Conservation (phyloP, 2,113 vertebrate species). For the Leuciscus idus region DNA sequence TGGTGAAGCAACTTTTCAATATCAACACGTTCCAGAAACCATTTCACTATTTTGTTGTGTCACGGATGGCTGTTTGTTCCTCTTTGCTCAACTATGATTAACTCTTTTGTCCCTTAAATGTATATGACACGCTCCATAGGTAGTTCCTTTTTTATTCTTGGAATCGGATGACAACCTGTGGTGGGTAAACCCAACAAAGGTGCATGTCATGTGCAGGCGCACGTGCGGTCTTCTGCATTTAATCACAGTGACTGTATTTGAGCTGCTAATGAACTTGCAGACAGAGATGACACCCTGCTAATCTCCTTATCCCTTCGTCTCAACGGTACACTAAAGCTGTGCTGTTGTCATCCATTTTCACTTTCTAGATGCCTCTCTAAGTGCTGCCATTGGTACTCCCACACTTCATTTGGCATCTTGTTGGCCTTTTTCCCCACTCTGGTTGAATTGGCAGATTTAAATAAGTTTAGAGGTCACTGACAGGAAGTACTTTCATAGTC, state of each 20-base stretch:
- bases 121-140: background rate
- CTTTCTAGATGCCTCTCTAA: background rate
- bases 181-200: background rate
- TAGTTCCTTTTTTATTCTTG: conserved; percentile 5
- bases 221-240: conserved; percentile 44
- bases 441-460: background rate
- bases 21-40: background rate
- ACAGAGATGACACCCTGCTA: conserved; percentile 66
- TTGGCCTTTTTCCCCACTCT: background rate
- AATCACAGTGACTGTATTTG: conserved; percentile 57
- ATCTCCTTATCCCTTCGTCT: conserved; percentile 66
- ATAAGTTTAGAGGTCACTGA: background rate
- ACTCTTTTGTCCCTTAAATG: background rate
- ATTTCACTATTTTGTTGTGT: background rate
- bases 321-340: background rate
- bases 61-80: conserved; percentile 5
- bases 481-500: background rate
- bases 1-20: conserved; percentile 27
- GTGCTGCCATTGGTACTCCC: background rate
- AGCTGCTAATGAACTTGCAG: conserved; percentile 73
- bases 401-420: background rate
- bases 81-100: conserved; percentile 14
- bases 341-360: background rate
- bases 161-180: background rate
- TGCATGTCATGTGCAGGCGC: background rate